Conservation (phyloP, 30 jellyfish, hydroid and myxozoan species). For the Aurelia aurita complex sp. Pacific region DNA sequence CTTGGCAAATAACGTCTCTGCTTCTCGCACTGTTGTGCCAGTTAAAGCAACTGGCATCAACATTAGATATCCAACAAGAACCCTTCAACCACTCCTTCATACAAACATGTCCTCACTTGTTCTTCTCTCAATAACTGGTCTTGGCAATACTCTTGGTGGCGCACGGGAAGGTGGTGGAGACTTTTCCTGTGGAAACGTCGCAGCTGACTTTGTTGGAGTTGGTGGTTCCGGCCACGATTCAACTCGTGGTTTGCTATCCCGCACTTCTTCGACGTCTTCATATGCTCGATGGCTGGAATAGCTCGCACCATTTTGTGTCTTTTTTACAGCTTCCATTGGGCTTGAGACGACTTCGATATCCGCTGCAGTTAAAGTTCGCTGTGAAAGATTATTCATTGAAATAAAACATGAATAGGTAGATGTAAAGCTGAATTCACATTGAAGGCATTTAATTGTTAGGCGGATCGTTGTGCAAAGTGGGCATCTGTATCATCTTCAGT, state of each 20-base stretch:
- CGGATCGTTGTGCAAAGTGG: no score
- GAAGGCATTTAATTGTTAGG: no score
- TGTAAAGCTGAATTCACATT: no score
- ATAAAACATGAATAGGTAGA: no score
- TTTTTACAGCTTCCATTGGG: slow-evolving; percentile 54
- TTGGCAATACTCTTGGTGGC: slow-evolving; percentile 61
- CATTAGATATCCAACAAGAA: no score
- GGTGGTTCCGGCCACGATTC: slow-evolving; percentile 68
- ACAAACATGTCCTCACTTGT: slow-evolving; percentile 30
- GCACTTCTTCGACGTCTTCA: neutral
- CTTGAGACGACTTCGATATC: slow-evolving; percentile 57
- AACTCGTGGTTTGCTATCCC: neutral
- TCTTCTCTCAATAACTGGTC: slow-evolving; percentile 14
- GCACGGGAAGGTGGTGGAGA: slow-evolving; percentile 41
- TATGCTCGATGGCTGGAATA: slow-evolving; percentile 28
- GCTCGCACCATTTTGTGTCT: slow-evolving; percentile 12
- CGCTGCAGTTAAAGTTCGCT: slow-evolving; percentile 46
- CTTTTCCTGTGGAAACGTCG: slow-evolving; percentile 1
- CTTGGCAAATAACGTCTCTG: no score
- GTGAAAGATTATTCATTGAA: neutral
- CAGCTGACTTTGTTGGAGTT: neutral
- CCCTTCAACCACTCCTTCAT: neutral
- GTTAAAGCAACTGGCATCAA: no score
- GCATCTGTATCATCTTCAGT: no score
- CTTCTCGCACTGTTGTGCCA: no score